These are phyloP conservation scores for Dromaius novaehollandiae DNA, from an alignment of 2,113 vertebrate genomes.

Conservation along the genomic window DNA sequence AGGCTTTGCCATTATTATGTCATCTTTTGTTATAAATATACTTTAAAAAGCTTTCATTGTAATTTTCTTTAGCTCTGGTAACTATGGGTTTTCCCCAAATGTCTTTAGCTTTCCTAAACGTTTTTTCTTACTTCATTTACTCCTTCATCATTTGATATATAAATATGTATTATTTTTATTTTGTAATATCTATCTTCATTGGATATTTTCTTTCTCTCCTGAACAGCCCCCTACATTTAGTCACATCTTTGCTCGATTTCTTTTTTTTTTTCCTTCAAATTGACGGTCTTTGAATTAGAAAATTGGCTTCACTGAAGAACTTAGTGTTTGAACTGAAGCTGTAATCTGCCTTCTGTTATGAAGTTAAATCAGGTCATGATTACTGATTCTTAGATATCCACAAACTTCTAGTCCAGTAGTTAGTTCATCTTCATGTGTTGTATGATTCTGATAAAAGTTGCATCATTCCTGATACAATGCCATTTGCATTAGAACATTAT, in stretches of 20 bases:
- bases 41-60: not conserved
- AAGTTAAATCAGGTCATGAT: not conserved
- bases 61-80: not conserved
- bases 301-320: not conserved
- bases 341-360: not conserved
- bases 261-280: not conserved
- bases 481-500: not conserved
- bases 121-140: not conserved
- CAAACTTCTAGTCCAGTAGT: not conserved
- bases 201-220: not conserved
- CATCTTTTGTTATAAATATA: not conserved
- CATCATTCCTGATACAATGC: not conserved
- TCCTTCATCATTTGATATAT: not conserved
- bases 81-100: not conserved
- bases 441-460: not conserved
- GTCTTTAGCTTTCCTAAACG: not conserved
- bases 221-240: accelerated
- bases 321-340: not conserved
- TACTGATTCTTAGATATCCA: not conserved
- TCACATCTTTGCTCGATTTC: not conserved
- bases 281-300: not conserved
- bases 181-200: not conserved
- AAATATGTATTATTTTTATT: not conserved
- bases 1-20: not conserved
- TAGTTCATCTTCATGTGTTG: not conserved